Percentiles rank a stretch among this genome's conserved stretches.
phyloP scores from a whole-genome alignment of 2,113 vertebrate genomes.

The Myocastor coypus region DNA sequence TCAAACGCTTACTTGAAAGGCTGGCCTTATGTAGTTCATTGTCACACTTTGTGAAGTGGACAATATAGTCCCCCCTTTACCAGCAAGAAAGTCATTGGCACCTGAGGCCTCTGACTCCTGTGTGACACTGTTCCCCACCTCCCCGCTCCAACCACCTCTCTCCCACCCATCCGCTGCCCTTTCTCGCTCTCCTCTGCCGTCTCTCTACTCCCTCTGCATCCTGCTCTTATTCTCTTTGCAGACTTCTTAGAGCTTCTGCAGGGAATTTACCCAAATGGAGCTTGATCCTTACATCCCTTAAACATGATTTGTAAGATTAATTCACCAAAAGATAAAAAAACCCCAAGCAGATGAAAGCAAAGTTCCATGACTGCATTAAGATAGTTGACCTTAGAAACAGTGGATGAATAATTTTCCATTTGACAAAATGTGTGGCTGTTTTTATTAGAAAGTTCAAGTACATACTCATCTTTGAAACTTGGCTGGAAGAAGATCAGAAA shows the following conservation, averaged over 20 bases:
- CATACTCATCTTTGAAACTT: not conserved
- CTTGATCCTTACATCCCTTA: not conserved
- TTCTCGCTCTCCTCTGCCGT: fast-evolving
- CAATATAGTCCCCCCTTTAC: not conserved
- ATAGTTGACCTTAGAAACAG: not conserved
- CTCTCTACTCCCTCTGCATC: not conserved
- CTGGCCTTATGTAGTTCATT: not conserved
- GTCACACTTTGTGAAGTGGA: not conserved
- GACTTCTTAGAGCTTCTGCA: not conserved
- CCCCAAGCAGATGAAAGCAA: not conserved
- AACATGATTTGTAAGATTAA: not conserved
- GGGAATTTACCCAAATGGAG: not conserved
- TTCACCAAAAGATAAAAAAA: not conserved
- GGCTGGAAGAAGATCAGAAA: not conserved
- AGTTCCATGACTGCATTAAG: not conserved
- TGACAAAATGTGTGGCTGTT: not conserved
- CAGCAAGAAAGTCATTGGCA: not conserved
- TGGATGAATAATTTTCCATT: not conserved
- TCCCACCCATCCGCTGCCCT: not conserved
- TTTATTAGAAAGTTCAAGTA: constrained; percentile 40
- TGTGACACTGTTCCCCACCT: not conserved
- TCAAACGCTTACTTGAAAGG: not conserved
- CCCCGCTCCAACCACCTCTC: not conserved
- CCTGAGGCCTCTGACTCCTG: not conserved
- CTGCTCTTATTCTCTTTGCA: not conserved